Percentiles rank a stretch among this genome's conserved stretches.
Evolutionary conservation across 37 sponge, comb jelly and placozoan genomes (phyloP).

Genomic region (Geodia barretti): DNA sequence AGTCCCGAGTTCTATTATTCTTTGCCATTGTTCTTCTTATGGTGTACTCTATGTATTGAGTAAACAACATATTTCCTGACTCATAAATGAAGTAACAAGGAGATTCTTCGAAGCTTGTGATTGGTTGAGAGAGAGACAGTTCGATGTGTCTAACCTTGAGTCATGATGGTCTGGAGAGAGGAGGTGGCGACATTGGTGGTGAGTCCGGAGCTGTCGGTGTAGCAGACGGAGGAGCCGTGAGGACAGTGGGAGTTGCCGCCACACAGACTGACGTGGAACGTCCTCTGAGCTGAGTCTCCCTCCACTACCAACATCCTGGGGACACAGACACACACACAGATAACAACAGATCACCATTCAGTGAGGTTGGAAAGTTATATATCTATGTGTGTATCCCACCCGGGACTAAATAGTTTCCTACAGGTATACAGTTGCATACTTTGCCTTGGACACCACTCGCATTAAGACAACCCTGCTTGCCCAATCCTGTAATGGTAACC

Average conservation of each 20-base stretch:
- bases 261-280: constrained; percentile 32
- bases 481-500: too few species aligned
- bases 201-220: neutral
- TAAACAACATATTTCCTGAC: too few species aligned
- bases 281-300: neutral
- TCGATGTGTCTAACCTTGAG: constrained; percentile 31
- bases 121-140: too few species aligned
- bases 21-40: too few species aligned
- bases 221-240: constrained; percentile 14
- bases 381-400: neutral
- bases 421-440: too few species aligned
- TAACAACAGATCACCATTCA: neutral
- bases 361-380: neutral
- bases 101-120: too few species aligned
- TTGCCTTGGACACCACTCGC: too few species aligned
- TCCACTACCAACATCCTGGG: neutral
- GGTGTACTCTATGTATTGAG: too few species aligned
- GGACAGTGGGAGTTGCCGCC: neutral
- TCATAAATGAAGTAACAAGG: too few species aligned
- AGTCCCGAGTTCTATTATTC: too few species aligned
- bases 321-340: neutral
- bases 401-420: too few species aligned
- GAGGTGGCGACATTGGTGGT: constrained; percentile 2
- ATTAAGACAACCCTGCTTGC: too few species aligned
- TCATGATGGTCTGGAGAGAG: constrained; percentile 11